These are phyloP conservation scores for Harlomillsia oculata DNA, from an alignment of 1,140 invertebrate genomes.

Conservation along the genomic window DNA sequence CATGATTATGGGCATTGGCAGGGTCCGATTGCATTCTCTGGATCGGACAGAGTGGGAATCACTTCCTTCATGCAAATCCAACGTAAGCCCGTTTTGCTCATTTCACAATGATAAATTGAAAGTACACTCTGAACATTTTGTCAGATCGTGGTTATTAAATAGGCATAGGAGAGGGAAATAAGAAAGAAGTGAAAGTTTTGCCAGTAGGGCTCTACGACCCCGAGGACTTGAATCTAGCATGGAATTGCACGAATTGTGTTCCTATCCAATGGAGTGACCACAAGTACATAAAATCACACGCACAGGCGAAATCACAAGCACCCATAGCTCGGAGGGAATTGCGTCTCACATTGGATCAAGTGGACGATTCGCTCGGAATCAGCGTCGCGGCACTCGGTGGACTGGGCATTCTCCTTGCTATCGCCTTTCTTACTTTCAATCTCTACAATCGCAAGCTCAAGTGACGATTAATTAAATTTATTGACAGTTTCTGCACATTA, in stretches of 20 bases:
- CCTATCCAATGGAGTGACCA: conserved; percentile 62
- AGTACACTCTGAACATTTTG: not conserved
- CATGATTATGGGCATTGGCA: conserved; percentile 39
- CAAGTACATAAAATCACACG: no score
- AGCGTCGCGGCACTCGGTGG: conserved; percentile 57
- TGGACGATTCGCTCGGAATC: conserved; percentile 63
- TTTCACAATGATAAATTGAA: not conserved
- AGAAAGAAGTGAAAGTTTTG: conserved; percentile 55
- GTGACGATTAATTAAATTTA: no score
- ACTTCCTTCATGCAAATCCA: conserved; percentile 77
- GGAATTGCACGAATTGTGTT: conserved; percentile 58
- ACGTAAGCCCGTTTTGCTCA: conserved; percentile 46
- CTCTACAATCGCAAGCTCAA: conserved; percentile 74
- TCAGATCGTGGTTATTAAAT: not conserved
- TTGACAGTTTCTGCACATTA: no score
- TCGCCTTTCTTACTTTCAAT: conserved; percentile 74
- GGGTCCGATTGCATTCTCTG: conserved; percentile 77
- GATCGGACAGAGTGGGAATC: conserved; percentile 71
- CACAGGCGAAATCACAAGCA: no score
- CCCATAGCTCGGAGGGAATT: conserved; percentile 65
- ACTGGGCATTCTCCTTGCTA: conserved; percentile 63
- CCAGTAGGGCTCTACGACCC: conserved; percentile 67
- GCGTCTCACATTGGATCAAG: conserved; percentile 58
- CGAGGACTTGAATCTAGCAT: conserved; percentile 49
- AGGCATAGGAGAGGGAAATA: no score